Evolutionary conservation across 2,113 vertebrate genomes (phyloP), one percentile per base, ranked within the genome.

Genomic region (Xyrauchen texanus): DNA sequence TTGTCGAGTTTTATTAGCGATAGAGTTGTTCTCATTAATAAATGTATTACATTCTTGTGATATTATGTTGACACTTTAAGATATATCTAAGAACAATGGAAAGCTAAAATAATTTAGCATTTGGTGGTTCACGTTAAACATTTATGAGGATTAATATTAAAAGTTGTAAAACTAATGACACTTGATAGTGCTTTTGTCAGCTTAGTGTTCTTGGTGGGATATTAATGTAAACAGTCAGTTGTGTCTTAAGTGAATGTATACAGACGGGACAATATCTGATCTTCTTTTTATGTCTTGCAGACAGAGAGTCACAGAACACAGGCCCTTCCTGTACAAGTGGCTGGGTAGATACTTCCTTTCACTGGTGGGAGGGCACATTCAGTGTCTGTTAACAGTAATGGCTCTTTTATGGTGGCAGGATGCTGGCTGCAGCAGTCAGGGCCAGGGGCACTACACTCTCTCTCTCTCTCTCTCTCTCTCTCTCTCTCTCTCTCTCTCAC

Each of bases 371-470:
- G 73, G 60, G 62, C 61, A 76, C 62, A 65, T 65, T 49, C 49
- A 64, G 66, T 81, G 76, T 79, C 70, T 74, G 68, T 75, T 73
- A 81, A 78, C 60, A 64, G 78, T 83, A 83, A 81, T 81, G 85
- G 80, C 80, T 82, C 83, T 81, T 85, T 81, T 80, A 79, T 82
- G 80, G 85, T 88, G 88, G 86, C 88, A 85, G 80, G 81, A 88
- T 88, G 82, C 85, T 79, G 79, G 83, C 78, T 81, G 83, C 82
- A 81, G 82, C 58, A 82, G 74, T 84, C 79, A 82, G 85, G 88
- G 86, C 91, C 85, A 90, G 87, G 87, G 89, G 89, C 89, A 86
- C 60, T 68, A 58, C 82, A 82, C 80, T 83, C 84, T 73, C 80
- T 75, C 80, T 69, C 72, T 79, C 52, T 75, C n/a, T 83, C 62